A percentile compares a stretch with the other conserved stretches of the same genome.
Evolutionary conservation across 2,888 invertebrate genomes (phyloP).

Genomic region (Cynaeus angustus): DNA sequence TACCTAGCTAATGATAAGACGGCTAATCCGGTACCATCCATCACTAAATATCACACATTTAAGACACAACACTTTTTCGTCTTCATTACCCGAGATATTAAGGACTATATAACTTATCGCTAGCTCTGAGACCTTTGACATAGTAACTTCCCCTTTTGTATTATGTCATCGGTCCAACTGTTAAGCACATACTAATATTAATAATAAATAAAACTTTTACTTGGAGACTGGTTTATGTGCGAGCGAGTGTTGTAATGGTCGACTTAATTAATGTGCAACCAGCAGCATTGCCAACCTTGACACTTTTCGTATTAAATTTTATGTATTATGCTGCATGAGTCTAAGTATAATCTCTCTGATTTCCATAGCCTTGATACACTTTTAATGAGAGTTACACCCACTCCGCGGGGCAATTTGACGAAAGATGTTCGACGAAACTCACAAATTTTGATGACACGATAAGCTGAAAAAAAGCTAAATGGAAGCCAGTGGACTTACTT

Average conservation of each 20-base stretch:
- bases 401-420: too few species aligned
- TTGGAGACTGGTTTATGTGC: constrained; percentile 34
- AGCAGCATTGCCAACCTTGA: constrained; percentile 40
- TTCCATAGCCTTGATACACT: constrained; percentile 25
- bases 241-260: constrained; percentile 39
- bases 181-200: constrained; percentile 40
- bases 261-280: constrained; percentile 42
- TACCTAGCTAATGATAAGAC: too few species aligned
- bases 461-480: too few species aligned
- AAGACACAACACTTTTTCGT: not conserved
- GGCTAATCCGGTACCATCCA: not conserved
- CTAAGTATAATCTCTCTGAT: not conserved
- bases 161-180: constrained; percentile 29
- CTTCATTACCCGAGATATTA: not conserved
- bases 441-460: too few species aligned
- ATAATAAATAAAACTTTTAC: constrained; percentile 43
- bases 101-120: constrained; percentile 1
- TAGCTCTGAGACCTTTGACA: constrained; percentile 33
- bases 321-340: not conserved
- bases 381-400: not conserved
- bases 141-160: not conserved
- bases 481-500: too few species aligned
- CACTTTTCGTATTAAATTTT: constrained; percentile 31
- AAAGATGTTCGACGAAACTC: too few species aligned
- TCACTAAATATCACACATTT: constrained; percentile 1